These are phyloP conservation scores for Girardinus metallicus DNA, from an alignment of 2,797 vertebrate genomes.

Conservation along the genomic window DNA sequence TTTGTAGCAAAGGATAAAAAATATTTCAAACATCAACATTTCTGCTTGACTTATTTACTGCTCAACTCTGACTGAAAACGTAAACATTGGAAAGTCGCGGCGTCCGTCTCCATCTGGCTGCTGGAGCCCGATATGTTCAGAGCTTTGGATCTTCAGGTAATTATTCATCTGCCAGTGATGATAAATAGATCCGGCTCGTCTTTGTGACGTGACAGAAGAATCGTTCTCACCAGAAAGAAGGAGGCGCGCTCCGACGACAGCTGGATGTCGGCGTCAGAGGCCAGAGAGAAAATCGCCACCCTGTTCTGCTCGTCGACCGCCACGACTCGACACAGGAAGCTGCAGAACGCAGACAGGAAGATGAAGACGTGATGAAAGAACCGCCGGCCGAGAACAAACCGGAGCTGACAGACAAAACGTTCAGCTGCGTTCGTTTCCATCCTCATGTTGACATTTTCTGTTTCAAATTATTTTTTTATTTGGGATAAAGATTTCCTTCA, in stretches of 20 bases:
- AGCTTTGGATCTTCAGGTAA: background rate
- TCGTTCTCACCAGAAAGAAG: slow-evolving; percentile 89
- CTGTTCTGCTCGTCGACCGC: slow-evolving; percentile 82
- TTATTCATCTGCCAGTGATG: background rate
- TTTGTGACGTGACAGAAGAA: background rate
- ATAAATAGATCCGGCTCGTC: background rate
- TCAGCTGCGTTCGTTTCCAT: background rate
- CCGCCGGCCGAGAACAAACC: background rate
- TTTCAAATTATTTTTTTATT: no score
- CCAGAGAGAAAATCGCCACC: slow-evolving; percentile 84
- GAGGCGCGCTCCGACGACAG: slow-evolving; percentile 83
- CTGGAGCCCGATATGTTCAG: background rate
- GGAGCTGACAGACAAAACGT: slow-evolving; percentile 14
- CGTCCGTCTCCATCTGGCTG: background rate
- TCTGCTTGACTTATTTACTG: no score
- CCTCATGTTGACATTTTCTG: background rate
- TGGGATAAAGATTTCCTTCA: no score
- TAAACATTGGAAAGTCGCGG: background rate
- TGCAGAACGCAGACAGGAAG: slow-evolving; percentile 68
- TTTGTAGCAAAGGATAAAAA: no score
- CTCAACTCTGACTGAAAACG: no score
- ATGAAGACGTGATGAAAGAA: slow-evolving; percentile 41
- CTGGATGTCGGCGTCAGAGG: slow-evolving; percentile 82
- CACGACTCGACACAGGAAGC: slow-evolving; percentile 91
- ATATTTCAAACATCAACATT: no score